phyloP scores from a whole-genome alignment of 2,113 vertebrate species.

The Megaceryle maxima region DNA sequence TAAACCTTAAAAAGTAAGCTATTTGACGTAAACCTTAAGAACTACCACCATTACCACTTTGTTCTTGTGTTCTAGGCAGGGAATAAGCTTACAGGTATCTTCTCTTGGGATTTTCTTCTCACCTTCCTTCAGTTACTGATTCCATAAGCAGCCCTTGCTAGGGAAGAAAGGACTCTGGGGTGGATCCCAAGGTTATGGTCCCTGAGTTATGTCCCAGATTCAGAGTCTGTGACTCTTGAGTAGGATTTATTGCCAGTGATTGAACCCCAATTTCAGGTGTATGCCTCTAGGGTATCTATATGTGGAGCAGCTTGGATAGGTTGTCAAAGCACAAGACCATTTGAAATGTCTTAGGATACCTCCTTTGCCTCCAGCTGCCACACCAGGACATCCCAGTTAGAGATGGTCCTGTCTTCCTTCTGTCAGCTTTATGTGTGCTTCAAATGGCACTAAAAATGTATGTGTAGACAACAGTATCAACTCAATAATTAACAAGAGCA shows the following conservation, averaged over 20 bases:
- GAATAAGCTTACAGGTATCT: not conserved
- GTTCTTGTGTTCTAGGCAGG: not conserved
- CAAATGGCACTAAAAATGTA: not conserved
- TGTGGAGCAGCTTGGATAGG: not conserved
- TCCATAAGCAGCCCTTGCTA: not conserved
- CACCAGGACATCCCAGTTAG: not conserved
- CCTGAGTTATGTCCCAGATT: not conserved
- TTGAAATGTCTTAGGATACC: not conserved
- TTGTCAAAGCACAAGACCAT: not conserved
- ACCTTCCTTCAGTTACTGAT: not conserved
- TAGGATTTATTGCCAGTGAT: not conserved
- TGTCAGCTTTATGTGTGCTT: not conserved
- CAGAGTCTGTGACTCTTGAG: not conserved
- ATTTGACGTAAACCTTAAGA: not conserved
- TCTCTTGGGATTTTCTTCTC: not conserved
- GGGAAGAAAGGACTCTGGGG: not conserved
- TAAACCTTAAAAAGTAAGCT: not conserved
- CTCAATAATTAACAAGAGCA: not conserved
- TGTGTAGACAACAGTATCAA: not conserved
- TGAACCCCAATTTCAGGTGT: not conserved
- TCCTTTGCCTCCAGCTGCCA: not conserved
- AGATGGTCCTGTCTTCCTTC: not conserved
- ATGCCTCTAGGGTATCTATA: not conserved
- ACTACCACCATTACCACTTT: not conserved
- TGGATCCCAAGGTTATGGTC: not conserved